A percentile compares a stretch with the other conserved stretches of the same genome.
Evolutionary conservation across 2,797 vertebrate genomes (phyloP).

Genomic region (Malacoraja senta): DNA sequence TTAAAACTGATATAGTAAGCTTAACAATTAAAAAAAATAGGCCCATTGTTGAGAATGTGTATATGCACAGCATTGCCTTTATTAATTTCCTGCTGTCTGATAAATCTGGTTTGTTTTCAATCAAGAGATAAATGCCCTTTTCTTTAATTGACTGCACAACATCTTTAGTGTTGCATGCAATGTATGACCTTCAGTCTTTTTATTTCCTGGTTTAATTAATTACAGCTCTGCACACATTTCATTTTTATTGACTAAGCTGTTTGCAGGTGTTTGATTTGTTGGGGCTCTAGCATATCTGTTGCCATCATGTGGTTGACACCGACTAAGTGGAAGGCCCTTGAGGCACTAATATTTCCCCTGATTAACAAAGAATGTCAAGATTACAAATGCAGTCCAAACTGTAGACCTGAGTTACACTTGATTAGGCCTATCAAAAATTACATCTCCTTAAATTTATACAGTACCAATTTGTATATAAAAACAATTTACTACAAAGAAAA

Average conservation of each 20-base stretch:
- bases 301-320: not conserved
- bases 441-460: not conserved
- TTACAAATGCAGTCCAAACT: not conserved
- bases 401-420: not conserved
- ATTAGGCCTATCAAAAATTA: not conserved
- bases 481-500: too few relatives aligned
- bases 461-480: not conserved
- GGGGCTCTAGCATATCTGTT: not conserved
- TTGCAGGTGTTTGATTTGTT: not conserved
- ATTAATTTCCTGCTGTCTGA: conserved; percentile 15
- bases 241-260: not conserved
- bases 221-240: not conserved
- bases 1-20: not conserved
- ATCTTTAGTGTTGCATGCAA: not conserved
- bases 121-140: not conserved
- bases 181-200: not conserved
- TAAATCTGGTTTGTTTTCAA: not conserved
- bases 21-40: not conserved
- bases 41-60: not conserved
- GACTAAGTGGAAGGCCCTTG: not conserved
- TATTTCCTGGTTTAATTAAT: not conserved
- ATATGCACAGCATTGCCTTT: too few relatives aligned
- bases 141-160: not conserved
- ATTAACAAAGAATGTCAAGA: not conserved
- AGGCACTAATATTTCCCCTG: not conserved